phyloP scores from a whole-genome alignment of 1,140 invertebrate genomes.

The Nixonia krombeini region DNA sequence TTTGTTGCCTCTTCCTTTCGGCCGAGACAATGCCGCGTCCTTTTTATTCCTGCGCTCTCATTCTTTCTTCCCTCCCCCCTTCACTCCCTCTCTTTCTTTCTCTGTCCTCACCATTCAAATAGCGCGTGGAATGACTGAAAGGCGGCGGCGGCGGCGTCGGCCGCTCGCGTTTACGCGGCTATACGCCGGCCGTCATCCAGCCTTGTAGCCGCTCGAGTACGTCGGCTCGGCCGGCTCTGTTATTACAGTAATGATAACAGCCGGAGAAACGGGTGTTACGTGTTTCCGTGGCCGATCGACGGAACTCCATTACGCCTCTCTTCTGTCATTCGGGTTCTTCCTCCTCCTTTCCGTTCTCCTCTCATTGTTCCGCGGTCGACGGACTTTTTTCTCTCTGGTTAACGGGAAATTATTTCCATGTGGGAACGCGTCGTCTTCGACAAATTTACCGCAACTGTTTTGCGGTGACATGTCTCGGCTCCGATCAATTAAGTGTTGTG shows the following conservation, averaged over 20 bases:
- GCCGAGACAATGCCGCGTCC: constrained; percentile 29
- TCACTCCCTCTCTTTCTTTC: constrained; percentile 5
- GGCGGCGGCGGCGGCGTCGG: too few species aligned
- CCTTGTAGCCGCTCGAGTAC: background rate
- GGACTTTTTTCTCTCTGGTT: too few species aligned
- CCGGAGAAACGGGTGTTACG: constrained; percentile 6
- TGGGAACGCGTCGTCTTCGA: too few species aligned
- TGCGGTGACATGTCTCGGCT: too few species aligned
- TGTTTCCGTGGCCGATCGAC: constrained; percentile 1
- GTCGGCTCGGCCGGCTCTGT: background rate
- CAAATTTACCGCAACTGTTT: too few species aligned
- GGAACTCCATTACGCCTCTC: background rate
- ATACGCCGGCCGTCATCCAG: background rate
- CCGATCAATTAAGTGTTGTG: too few species aligned
- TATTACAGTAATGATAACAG: constrained; percentile 7
- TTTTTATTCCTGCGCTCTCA: constrained; percentile 16
- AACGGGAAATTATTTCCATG: too few species aligned
- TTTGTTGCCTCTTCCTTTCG: constrained; percentile 15
- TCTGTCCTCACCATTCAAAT: constrained; percentile 30
- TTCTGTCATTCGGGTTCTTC: background rate
- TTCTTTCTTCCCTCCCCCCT: constrained; percentile 12
- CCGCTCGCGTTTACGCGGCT: background rate
- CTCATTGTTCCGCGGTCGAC: background rate
- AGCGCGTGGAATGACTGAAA: constrained; percentile 18
- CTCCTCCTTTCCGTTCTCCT: background rate